Conservation (phyloP, 2,797 vertebrate genomes). For the Thaleichthys pacificus region DNA sequence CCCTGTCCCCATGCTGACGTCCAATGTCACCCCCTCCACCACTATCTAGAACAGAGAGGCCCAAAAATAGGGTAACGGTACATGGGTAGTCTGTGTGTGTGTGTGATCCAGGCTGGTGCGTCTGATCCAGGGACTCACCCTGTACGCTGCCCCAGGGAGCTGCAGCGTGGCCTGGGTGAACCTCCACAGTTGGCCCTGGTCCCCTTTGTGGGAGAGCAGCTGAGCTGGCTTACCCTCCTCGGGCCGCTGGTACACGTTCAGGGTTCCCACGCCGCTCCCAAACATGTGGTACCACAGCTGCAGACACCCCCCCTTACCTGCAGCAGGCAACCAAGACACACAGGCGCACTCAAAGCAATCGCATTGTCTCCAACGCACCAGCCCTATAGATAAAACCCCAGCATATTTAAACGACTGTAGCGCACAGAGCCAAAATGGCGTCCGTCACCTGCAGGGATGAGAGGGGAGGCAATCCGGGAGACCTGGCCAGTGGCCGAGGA, state of each 20-base stretch:
- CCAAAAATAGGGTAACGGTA: background rate
- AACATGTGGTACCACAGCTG: conserved; percentile 79
- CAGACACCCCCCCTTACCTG: conserved; percentile 67
- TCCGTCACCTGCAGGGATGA: conserved; percentile 64
- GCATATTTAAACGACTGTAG: background rate
- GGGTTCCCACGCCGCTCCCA: conserved; percentile 59
- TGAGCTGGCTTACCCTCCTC: conserved; percentile 33
- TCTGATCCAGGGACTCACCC: conserved; percentile 57
- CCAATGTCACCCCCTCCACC: conserved; percentile 69
- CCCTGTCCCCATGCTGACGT: conserved; percentile 53
- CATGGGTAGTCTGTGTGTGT: background rate
- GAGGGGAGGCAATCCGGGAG: conserved; percentile 66
- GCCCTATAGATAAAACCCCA: background rate
- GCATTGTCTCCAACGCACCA: background rate
- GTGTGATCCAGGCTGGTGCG: background rate
- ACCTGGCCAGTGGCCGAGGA: conserved; percentile 55
- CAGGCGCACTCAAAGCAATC: too few species aligned
- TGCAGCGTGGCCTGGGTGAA: conserved; percentile 65
- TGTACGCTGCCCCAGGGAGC: conserved; percentile 53
- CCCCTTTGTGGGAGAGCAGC: conserved; percentile 68
- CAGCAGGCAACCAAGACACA: conserved; percentile 20
- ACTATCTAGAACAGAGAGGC: conserved; percentile 60
- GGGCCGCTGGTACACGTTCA: conserved; percentile 74
- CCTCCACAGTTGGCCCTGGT: conserved; percentile 72
- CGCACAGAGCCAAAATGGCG: background rate